phyloP scores from a whole-genome alignment of 2,113 vertebrate species.

The Myiozetetes cayanensis region DNA sequence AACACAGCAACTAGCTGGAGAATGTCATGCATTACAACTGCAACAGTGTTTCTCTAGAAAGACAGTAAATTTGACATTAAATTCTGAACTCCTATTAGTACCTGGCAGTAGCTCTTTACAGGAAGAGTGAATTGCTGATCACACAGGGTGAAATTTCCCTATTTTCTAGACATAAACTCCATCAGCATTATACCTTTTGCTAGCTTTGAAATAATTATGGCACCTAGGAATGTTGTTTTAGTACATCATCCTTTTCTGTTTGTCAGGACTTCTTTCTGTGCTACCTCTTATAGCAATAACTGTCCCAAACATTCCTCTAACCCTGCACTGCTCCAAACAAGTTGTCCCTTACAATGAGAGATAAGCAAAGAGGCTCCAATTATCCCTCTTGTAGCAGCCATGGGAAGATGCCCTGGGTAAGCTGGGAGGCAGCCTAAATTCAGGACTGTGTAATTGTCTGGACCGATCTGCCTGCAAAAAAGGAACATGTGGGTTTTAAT shows the following conservation, averaged over 20 bases:
- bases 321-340: conserved; percentile 13
- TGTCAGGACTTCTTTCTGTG: conserved; percentile 18
- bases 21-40: not conserved
- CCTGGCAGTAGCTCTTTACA: not conserved
- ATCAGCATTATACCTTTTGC: not conserved
- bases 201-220: conserved; percentile 30
- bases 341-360: conserved; percentile 37
- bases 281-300: conserved; percentile 36
- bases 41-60: not conserved
- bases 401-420: not conserved
- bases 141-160: not conserved
- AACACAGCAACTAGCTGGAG: not conserved
- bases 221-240: not conserved
- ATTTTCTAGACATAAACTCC: not conserved
- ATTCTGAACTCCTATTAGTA: not conserved
- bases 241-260: conserved; percentile 38
- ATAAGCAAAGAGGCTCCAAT: conserved; percentile 42
- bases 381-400: conserved; percentile 23
- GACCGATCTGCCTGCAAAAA: not conserved
- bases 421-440: not conserved
- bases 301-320: not conserved
- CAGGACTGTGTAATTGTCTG: not conserved
- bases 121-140: not conserved
- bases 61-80: not conserved
- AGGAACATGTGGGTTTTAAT: not conserved